phyloP scores from a whole-genome alignment of 2,888 invertebrate species.

The Pasiphila rectangulata region DNA sequence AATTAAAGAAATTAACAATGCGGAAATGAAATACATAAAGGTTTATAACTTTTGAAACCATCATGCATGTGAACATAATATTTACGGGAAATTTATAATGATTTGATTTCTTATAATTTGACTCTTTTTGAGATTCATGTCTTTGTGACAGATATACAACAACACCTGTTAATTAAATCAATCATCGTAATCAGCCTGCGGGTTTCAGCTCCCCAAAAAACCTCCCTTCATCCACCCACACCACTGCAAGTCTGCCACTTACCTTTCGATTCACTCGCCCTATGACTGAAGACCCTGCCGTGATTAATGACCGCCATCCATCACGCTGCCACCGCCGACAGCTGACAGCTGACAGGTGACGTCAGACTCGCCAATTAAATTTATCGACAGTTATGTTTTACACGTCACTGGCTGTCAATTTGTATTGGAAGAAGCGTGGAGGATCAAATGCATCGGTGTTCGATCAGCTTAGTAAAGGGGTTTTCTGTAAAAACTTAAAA shows the following conservation, averaged over 20 bases:
- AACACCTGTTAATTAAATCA: too few relatives aligned
- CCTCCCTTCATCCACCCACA: constrained; percentile 23
- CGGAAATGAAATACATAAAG: too few relatives aligned
- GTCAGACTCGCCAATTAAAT: constrained; percentile 37
- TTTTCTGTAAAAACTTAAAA: background rate
- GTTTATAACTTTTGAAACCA: too few relatives aligned
- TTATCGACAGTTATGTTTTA: constrained; percentile 30
- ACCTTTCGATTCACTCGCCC: constrained; percentile 37
- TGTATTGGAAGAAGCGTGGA: background rate
- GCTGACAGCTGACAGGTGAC: constrained; percentile 39
- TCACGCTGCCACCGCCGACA: constrained; percentile 39
- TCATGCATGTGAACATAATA: too few relatives aligned
- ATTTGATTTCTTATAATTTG: too few relatives aligned
- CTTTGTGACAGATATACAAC: too few relatives aligned
- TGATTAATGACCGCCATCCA: constrained; percentile 47
- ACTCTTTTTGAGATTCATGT: too few relatives aligned
- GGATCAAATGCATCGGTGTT: background rate
- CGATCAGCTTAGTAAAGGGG: background rate
- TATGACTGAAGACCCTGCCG: constrained; percentile 36
- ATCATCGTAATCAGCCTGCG: too few relatives aligned
- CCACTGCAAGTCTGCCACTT: constrained; percentile 32
- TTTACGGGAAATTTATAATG: too few relatives aligned
- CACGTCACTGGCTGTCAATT: constrained; percentile 18
- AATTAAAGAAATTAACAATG: too few relatives aligned
- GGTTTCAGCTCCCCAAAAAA: constrained; percentile 6